Conservation (phyloP, 2,113 vertebrate genomes). For the Ellobius talpinus region DNA sequence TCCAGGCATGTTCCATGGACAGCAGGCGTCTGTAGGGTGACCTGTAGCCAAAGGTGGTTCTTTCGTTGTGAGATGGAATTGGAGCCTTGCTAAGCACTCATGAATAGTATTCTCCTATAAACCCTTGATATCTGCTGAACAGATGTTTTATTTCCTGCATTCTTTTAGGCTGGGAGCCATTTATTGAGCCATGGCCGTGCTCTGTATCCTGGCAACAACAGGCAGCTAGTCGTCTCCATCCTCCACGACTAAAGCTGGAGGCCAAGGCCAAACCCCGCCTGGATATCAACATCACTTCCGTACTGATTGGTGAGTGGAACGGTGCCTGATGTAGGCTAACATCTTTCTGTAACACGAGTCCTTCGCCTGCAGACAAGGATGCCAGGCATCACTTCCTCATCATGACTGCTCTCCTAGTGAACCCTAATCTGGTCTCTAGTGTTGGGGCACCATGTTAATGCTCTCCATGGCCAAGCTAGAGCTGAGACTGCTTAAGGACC, state of each 20-base stretch:
- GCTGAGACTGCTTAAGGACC: not conserved
- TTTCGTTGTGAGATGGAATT: not conserved
- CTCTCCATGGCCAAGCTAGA: not conserved
- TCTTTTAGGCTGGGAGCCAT: constrained; percentile 96
- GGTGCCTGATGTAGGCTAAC: not conserved
- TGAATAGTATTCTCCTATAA: not conserved
- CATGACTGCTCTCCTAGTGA: not conserved
- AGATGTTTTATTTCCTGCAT: constrained; percentile 65
- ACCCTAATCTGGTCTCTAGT: not conserved
- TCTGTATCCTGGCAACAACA: constrained; percentile 95
- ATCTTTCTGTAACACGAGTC: fast-evolving
- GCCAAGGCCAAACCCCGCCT: constrained; percentile 93
- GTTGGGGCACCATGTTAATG: not conserved
- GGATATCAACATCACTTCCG: constrained; percentile 96
- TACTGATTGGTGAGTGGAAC: constrained; percentile 91
- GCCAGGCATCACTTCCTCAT: fast-evolving
- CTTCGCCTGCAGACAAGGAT: not conserved
- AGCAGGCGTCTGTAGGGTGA: not conserved
- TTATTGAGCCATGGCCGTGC: constrained; percentile 96
- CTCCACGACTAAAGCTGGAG: constrained; percentile 93
- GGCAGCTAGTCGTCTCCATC: constrained; percentile 94
- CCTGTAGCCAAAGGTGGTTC: not conserved
- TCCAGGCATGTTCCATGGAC: not conserved
- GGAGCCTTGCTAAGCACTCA: constrained; percentile 28
- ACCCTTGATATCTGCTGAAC: constrained; percentile 52